These are phyloP conservation scores for Cynopterus brachyotis DNA, from an alignment of 2,113 vertebrate genomes.

Conservation along the genomic window DNA sequence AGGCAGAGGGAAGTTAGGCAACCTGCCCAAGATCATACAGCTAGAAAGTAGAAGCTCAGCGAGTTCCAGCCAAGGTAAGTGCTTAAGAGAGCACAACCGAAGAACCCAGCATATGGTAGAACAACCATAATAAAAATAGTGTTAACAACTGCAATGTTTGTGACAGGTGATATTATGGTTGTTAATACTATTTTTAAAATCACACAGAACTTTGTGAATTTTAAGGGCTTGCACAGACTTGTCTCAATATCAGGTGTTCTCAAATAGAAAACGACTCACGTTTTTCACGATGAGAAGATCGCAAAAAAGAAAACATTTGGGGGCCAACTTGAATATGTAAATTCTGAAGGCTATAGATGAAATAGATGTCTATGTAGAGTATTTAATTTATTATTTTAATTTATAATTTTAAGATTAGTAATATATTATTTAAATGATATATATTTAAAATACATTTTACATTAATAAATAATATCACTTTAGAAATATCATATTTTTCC, in stretches of 20 bases:
- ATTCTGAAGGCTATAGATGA: not conserved
- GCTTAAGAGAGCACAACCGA: not conserved
- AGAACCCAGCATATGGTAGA: not conserved
- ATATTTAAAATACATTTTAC: not conserved
- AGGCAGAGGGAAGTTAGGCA: not conserved
- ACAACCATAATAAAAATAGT: not conserved
- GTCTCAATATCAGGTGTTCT: not conserved
- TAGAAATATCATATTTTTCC: not conserved
- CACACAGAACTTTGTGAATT: not conserved
- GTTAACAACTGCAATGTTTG: not conserved
- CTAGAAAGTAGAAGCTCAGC: not conserved
- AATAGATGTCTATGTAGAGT: not conserved
- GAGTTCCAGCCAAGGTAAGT: not conserved
- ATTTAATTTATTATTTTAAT: not conserved
- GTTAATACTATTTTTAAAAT: not conserved
- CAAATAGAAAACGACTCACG: not conserved
- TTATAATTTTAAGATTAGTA: not conserved
- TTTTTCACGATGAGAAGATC: slow-evolving; percentile 1
- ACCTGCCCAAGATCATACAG: not conserved
- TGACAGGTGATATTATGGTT: too few species aligned
- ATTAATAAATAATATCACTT: not conserved
- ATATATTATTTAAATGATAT: not conserved
- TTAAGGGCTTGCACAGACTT: not conserved
- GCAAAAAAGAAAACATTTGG: not conserved
- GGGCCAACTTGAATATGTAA: not conserved